phyloP scores from a whole-genome alignment of 2,797 vertebrate genomes.

The Smutsia gigantea region DNA sequence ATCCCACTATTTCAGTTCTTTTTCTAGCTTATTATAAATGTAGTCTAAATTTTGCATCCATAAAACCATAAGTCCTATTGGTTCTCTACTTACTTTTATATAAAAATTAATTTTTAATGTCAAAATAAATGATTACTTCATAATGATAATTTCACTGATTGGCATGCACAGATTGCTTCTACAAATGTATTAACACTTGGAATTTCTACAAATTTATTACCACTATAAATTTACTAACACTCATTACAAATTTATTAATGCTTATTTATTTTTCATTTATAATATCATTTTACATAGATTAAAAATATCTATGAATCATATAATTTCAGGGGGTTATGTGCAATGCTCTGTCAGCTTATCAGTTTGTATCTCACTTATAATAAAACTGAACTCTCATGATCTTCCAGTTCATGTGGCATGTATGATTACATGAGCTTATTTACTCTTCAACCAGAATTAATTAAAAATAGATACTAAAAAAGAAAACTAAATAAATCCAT shows the following conservation, averaged over 20 bases:
- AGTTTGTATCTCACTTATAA: neutral
- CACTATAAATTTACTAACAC: neutral
- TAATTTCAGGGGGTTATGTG: neutral
- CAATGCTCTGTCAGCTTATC: neutral
- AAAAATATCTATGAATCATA: neutral
- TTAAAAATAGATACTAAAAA: neutral
- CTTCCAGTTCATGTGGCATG: neutral
- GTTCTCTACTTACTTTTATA: neutral
- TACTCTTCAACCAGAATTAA: neutral
- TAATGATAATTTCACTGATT: neutral
- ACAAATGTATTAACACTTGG: neutral
- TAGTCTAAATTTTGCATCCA: neutral
- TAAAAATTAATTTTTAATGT: neutral
- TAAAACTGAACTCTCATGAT: neutral
- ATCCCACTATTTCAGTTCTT: neutral
- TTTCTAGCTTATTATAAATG: no score
- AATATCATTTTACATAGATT: neutral
- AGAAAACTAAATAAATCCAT: neutral
- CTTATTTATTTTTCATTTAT: neutral
- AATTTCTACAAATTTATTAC: neutral
- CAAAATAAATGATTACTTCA: neutral
- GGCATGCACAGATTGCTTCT: neutral
- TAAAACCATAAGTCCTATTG: neutral
- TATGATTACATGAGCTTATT: neutral
- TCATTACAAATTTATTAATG: neutral